Conservation (phyloP, 53 echinoderm and acorn worm species). For the Crossaster papposus region DNA sequence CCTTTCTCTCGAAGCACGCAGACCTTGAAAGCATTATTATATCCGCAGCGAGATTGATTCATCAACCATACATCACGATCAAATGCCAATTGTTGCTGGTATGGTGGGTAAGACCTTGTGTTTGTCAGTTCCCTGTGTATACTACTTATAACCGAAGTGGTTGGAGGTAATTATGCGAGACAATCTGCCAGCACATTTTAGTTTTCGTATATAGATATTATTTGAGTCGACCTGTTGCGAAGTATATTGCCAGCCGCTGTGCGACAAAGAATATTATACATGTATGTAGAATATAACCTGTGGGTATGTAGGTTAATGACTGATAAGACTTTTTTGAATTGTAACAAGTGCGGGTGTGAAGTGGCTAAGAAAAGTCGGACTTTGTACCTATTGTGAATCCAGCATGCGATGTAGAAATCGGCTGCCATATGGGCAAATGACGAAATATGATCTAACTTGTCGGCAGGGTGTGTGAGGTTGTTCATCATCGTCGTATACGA, state of each 20-base stretch:
- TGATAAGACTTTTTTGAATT: conserved; percentile 31
- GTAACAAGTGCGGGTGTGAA: neutral
- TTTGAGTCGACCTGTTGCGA: neutral
- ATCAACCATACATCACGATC: neutral
- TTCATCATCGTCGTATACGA: neutral
- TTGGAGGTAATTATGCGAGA: neutral
- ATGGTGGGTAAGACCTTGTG: neutral
- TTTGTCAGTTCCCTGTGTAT: neutral
- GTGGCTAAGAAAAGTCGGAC: neutral
- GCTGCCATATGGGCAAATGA: neutral
- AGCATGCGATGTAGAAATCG: neutral
- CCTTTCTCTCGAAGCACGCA: neutral
- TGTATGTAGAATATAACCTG: neutral
- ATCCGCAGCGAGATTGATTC: neutral
- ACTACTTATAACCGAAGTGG: neutral
- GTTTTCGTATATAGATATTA: neutral
- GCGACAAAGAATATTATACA: neutral
- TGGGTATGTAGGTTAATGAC: neutral
- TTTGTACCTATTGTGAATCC: conserved; percentile 16
- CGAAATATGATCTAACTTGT: neutral
- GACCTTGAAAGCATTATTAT: neutral
- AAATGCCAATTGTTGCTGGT: conserved; percentile 4
- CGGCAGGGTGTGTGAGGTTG: neutral
- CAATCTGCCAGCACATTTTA: neutral
- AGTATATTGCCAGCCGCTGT: neutral